Evolutionary conservation across 2,797 vertebrate species (phyloP), one percentile per base, ranked within the genome.

Genomic region (Cercopithecus hamlyni): DNA sequence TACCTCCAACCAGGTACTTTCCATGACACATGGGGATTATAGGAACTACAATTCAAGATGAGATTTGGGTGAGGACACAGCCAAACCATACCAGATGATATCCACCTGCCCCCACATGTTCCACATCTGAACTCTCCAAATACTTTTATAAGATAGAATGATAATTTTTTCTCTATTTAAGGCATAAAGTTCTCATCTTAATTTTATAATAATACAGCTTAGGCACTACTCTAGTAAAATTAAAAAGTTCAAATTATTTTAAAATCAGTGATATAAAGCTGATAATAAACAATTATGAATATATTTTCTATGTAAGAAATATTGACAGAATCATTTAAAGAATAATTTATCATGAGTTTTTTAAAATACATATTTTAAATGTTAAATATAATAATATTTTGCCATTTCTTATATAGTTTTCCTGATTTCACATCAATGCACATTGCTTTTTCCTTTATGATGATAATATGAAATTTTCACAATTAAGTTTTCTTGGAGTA

Each of bases 321-420:
- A 48, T 45, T 86, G 6, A 83, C 13, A 55, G 4, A 43, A 1
- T 52, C 7, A 72, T 93, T 81, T 14, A 64, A 80, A 77, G 57
- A 7, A 55, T 55, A 30, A 77, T 3, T 91, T 39, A 82, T 26
- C 14, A 39, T 45, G 22, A 45, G 12, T 33, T 67, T 52, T 82
- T 43, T 1, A n/a, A 73, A 39, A 86, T 14, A 75, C 50, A 58
- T n/a, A 36, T 48, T 92, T 61, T 41, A 10, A 55, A 14, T 58
- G 64, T 97, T 50, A 57, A 82, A 57, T 64, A 24, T 50, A 58
- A 73, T 75, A 48, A 33, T 9, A 64, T 9, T 67, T 87, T 89
- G 14, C 10, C 24, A 33, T 55, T 67, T 10, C 3, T 76, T 93
- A 52, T 61, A 41, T 5, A 10, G 17, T 75, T 80, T 67, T 0